Base-by-base conservation (phyloP, 2,113 vertebrate species). In the Grammomys dolichurus region DNA sequence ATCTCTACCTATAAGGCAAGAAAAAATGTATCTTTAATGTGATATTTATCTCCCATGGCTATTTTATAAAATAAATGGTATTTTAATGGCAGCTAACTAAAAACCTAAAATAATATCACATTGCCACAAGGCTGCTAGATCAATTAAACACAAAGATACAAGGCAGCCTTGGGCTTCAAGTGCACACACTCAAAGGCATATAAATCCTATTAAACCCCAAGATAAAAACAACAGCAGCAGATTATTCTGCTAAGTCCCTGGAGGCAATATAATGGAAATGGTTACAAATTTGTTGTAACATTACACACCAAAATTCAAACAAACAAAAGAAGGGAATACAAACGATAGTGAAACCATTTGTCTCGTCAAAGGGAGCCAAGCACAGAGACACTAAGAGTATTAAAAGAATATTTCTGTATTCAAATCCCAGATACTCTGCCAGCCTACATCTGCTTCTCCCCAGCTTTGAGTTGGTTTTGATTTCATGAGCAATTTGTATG, bases 391-490 rank as follows among this genome's bases (percentile, higher is more conserved):
- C 60, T 65, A 81, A 60, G 40, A 94, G 78, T 56, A 54, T 75
- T 89, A 88, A 81, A 48, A 94, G 58, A 84, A 65, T 60, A 54
- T 46, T 63, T 67, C 82, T 75, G 17, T 86, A 92, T 81, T 91
- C 91, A 91, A 87, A 91, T 75, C 13, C 46, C 72, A 88, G 80
- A 85, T 88, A 91, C 51, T 93, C 96, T 97, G 95, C 88, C 87
- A 95, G 31, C 0, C 72, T 94, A 76, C 82, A 96, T 94, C 94
- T 97, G 20, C 76, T 94, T 96, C 65, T 91, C 96, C 73, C 72
- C 60, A 85, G 94, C 96, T 93, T 90, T 95, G 88, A 97, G 96
- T 94, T 97, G 91, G 85, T 90, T 97, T 90, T 96, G 96, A 98
- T 95, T 98, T 98, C 96, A 43, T 94, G 87, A 97, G 48, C 91